Base-by-base conservation (phyloP, 64 coral and sea anemone species). In the Porites australiensis region DNA sequence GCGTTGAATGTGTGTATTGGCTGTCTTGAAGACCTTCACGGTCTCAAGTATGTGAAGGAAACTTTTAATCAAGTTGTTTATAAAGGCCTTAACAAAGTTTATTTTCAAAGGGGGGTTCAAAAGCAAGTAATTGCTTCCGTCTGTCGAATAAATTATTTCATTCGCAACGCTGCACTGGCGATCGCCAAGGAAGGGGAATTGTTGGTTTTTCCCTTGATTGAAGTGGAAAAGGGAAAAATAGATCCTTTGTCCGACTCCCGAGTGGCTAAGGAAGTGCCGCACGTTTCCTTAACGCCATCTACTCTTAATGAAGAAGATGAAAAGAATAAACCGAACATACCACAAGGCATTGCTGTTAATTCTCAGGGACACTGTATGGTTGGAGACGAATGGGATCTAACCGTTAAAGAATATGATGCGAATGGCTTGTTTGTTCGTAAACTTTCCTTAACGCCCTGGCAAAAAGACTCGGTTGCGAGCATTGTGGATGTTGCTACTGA, bases 11-110 rank as follows among this genome's bases (percentile, higher is more conserved):
- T 78, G 46, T 91, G 94, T 46, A 87, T 70, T 63, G 23, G 50
- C n/a, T 88, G 79, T 55, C 70, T 91, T 55, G 71, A 87, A 72
- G 71, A 87, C 19, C 80, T 95, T 2, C 81, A 95, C 59, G 59
- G 60, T 18, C 46, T 95, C 13, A 12, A 55, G 6, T 75, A 50
- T 79, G 62, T 95, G 19, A 7, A 58, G 12, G 78, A 65, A 15
- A 81, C 47, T 58, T 82, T 95, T 11, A 48, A 6, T 20, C 50
- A 83, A 3, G 70, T 87, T 18, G 63, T 76, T 47, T 43, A 50
- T 0, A 87, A 48, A 47, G 46, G 52, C 14, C 13, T 64, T 64
- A 8, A 64, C 27, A 37, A 37, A 64, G 1, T 16, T 64, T 16
- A 0, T 4, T 64, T 64, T 13, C 0, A 9, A 12, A 64, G 18